A percentile compares a stretch with the other conserved stretches of the same genome.
phyloP scores from a whole-genome alignment of 2,888 invertebrate genomes.

The Tipula helvola region DNA sequence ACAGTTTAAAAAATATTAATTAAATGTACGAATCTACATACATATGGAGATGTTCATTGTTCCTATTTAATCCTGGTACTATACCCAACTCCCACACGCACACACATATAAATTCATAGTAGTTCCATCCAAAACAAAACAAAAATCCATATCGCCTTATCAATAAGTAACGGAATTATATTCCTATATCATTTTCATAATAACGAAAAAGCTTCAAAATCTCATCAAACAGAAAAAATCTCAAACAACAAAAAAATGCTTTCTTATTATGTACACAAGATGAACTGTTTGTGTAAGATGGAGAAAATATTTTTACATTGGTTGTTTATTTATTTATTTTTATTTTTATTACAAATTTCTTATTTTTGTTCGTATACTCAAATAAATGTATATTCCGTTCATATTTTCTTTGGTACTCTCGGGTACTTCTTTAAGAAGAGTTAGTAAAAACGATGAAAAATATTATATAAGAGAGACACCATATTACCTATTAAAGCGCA shows the following conservation, averaged over 20 bases:
- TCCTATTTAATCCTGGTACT: no score
- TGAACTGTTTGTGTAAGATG: neutral
- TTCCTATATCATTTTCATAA: neutral
- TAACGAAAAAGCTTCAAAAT: neutral
- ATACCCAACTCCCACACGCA: neutral
- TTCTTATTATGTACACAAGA: neutral
- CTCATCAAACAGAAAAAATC: neutral
- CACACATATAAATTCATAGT: neutral
- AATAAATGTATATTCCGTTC: neutral
- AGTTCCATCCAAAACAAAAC: neutral
- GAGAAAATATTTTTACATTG: neutral
- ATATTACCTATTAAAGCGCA: neutral
- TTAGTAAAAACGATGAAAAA: neutral
- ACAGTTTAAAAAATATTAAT: no score
- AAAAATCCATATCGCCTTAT: neutral
- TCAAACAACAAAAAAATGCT: neutral
- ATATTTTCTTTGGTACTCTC: neutral
- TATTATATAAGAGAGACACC: neutral
- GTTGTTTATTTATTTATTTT: neutral
- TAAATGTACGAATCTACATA: no score
- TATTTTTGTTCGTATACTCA: neutral
- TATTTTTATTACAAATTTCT: neutral
- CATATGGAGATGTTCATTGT: no score
- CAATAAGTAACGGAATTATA: neutral
- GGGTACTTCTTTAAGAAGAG: neutral